These are phyloP conservation scores for Stichopus chloronotus DNA, from an alignment of 35 echinoderm and acorn worm species.

Conservation along the genomic window DNA sequence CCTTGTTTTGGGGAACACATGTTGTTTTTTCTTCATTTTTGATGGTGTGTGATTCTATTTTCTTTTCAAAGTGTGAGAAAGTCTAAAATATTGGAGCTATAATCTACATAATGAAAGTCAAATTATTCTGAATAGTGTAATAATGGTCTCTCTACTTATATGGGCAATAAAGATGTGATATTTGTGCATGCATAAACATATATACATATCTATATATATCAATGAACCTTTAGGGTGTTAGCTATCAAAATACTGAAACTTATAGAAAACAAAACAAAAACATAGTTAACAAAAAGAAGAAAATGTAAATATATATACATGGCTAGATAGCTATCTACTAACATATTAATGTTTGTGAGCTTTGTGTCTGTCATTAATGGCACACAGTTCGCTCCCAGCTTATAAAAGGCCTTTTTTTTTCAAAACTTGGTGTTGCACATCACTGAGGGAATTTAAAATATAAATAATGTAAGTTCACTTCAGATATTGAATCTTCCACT, in stretches of 20 bases:
- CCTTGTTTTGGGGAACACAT: too few species aligned
- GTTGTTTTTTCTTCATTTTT: not conserved
- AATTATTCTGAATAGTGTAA: constrained; percentile 6
- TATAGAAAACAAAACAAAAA: constrained; percentile 14
- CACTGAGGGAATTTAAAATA: not conserved
- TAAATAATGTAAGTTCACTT: not conserved
- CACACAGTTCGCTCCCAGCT: too few species aligned
- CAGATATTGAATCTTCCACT: not conserved
- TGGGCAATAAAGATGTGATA: constrained; percentile 28
- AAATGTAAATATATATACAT: constrained; percentile 25
- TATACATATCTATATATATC: constrained; percentile 27
- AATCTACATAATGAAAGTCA: not conserved
- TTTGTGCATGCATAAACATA: constrained; percentile 19
- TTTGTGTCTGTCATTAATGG: not conserved
- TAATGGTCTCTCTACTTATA: not conserved
- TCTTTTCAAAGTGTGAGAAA: not conserved
- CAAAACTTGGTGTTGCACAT: too few species aligned
- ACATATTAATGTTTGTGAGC: not conserved
- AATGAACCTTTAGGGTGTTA: not conserved
- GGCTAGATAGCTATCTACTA: not conserved
- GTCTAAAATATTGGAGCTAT: not conserved
- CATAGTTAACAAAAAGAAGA: not conserved
- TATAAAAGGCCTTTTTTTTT: too few species aligned
- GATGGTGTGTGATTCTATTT: not conserved
- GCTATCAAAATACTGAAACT: not conserved